These are phyloP conservation scores for Cladopsammia gracilis DNA, from an alignment of 64 coral and sea anemone species.

Conservation along the genomic window DNA sequence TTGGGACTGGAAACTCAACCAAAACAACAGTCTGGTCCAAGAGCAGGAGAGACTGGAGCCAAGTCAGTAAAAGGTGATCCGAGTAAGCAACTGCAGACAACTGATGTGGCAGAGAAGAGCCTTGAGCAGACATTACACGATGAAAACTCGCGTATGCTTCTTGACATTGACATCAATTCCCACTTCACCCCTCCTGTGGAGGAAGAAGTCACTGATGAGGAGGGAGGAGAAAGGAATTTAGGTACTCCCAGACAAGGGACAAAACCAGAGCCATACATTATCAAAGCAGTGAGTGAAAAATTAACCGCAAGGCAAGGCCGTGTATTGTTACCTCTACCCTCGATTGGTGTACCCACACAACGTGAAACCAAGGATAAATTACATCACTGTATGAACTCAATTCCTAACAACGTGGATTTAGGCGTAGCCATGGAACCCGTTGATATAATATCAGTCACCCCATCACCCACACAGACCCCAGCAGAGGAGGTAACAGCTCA, in stretches of 20 bases:
- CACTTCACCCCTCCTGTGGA: constrained; percentile 79
- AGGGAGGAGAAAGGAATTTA: neutral
- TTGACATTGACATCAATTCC: constrained; percentile 89
- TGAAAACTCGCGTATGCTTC: constrained; percentile 58
- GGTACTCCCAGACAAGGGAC: neutral
- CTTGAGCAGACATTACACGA: constrained; percentile 38
- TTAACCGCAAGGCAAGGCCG: constrained; percentile 43
- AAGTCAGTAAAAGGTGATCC: neutral
- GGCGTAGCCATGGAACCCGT: constrained; percentile 87
- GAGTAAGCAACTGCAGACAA: neutral
- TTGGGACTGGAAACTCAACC: constrained; percentile 31
- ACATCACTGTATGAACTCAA: constrained; percentile 85
- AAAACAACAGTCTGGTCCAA: constrained; percentile 43
- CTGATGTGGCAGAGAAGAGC: neutral
- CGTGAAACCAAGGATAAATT: constrained; percentile 39
- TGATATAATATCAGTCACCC: constrained; percentile 61
- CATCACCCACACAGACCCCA: constrained; percentile 60
- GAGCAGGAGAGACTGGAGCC: neutral
- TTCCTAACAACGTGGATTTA: constrained; percentile 69
- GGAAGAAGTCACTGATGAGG: constrained; percentile 14
- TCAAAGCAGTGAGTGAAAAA: constrained; percentile 58
- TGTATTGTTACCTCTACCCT: constrained; percentile 50
- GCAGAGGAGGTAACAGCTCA: constrained; percentile 5
- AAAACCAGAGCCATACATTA: constrained; percentile 3
- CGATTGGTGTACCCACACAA: constrained; percentile 75